Evolutionary conservation across 1,140 invertebrate genomes (phyloP).

Genomic region (Carposina sasakii): DNA sequence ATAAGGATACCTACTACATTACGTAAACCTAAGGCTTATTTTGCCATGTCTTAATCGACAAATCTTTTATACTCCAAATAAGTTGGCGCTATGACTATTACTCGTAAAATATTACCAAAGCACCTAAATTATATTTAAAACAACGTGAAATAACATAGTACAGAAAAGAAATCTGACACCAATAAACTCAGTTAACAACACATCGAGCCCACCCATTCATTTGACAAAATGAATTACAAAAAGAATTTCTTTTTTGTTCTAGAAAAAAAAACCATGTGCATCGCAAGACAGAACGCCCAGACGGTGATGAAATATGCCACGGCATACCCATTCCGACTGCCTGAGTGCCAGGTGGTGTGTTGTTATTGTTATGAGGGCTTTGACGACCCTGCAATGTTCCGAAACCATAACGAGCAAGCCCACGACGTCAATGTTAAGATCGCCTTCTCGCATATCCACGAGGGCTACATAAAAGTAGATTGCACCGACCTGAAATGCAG

Average conservation of each 20-base stretch:
- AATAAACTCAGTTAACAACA: too few species aligned
- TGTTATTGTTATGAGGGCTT: slow-evolving; percentile 48
- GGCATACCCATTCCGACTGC: slow-evolving; percentile 51
- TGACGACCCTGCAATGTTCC: slow-evolving; percentile 40
- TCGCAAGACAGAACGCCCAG: slow-evolving; percentile 47
- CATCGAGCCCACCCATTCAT: too few species aligned
- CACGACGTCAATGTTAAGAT: slow-evolving; percentile 35
- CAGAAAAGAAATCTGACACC: too few species aligned
- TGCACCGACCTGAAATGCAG: slow-evolving; percentile 42
- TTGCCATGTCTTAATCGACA: too few species aligned
- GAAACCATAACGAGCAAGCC: slow-evolving; percentile 38
- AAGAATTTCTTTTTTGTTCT: slow-evolving; percentile 64
- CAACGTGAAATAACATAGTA: too few species aligned
- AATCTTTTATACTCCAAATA: too few species aligned
- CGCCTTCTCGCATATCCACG: slow-evolving; percentile 39
- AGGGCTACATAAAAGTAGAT: slow-evolving; percentile 47
- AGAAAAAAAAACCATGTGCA: slow-evolving; percentile 43
- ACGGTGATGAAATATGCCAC: slow-evolving; percentile 50
- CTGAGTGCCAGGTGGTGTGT: slow-evolving; percentile 41
- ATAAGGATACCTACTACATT: too few species aligned
- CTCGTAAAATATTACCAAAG: too few species aligned
- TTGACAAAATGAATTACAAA: slow-evolving; percentile 12
- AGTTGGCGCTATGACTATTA: too few species aligned
- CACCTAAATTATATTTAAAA: too few species aligned
- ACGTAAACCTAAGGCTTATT: too few species aligned